Evolutionary conservation across 2,797 vertebrate genomes (phyloP).

Genomic region (Poeciliopsis paucimaculata): DNA sequence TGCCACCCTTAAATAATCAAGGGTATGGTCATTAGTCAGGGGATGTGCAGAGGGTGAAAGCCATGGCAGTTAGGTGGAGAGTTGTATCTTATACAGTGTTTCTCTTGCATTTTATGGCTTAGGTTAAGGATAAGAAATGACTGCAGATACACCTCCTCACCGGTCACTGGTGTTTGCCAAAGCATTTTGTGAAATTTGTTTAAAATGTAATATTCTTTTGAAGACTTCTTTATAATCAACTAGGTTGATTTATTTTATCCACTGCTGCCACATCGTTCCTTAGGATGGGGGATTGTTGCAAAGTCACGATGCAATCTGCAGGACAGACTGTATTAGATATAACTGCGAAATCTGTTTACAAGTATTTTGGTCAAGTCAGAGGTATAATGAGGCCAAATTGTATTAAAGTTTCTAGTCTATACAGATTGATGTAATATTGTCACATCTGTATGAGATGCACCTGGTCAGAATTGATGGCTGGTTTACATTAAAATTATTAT

Average conservation of each 20-base stretch:
- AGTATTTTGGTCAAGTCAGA: background rate
- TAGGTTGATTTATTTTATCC: background rate
- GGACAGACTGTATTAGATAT: background rate
- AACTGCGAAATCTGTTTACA: background rate
- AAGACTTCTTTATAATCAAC: background rate
- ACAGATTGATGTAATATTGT: background rate
- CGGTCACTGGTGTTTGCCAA: conserved; percentile 46
- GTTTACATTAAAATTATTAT: background rate
- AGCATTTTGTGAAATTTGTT: conserved; percentile 24
- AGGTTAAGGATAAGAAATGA: conserved; percentile 67
- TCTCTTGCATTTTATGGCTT: conserved; percentile 30
- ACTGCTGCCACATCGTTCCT: background rate
- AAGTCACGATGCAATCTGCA: background rate
- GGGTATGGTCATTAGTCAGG: conserved; percentile 73
- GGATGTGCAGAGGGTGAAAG: conserved; percentile 46
- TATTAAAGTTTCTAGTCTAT: background rate
- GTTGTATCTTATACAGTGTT: conserved; percentile 37
- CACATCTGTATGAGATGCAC: background rate
- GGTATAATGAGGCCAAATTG: background rate
- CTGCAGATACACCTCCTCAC: conserved; percentile 58
- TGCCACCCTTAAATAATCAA: conserved; percentile 77
- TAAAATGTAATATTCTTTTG: background rate
- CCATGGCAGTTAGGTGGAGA: conserved; percentile 61
- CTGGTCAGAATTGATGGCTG: background rate
- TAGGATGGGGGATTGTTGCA: background rate